Evolutionary conservation across 2,888 invertebrate species (phyloP).

Genomic region (Deilephila porcellus): DNA sequence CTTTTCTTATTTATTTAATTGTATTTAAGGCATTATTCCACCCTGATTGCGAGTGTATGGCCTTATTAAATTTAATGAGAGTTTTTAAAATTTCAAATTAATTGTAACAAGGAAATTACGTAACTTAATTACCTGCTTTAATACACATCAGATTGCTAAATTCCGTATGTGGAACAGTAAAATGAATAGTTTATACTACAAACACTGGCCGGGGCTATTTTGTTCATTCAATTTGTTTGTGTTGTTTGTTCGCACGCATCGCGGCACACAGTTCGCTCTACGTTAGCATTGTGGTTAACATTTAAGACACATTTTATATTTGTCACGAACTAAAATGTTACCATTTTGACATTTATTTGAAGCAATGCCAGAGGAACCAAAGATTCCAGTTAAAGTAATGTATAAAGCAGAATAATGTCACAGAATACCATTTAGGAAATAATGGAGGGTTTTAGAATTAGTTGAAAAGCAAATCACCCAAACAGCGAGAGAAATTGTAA

Average conservation of each 20-base stretch:
- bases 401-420: background rate
- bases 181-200: constrained; percentile 6
- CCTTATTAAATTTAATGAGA: no score
- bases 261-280: constrained; percentile 2
- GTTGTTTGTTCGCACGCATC: constrained; percentile 15
- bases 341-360: background rate
- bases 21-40: no score
- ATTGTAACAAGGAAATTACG: background rate
- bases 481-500: no score
- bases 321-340: background rate
- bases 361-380: background rate
- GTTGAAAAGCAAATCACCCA: background rate
- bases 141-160: background rate
- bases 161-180: background rate
- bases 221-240: constrained; percentile 4
- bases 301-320: constrained; percentile 22
- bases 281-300: background rate
- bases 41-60: no score
- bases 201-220: background rate
- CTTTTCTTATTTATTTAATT: no score
- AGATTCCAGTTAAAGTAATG: no score
- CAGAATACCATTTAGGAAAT: background rate
- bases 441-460: background rate
- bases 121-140: background rate
- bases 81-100: no score